Evolutionary conservation across 2,888 invertebrate species (phyloP), one percentile per base, ranked within the genome.

Genomic region (Chrysolina americana): DNA sequence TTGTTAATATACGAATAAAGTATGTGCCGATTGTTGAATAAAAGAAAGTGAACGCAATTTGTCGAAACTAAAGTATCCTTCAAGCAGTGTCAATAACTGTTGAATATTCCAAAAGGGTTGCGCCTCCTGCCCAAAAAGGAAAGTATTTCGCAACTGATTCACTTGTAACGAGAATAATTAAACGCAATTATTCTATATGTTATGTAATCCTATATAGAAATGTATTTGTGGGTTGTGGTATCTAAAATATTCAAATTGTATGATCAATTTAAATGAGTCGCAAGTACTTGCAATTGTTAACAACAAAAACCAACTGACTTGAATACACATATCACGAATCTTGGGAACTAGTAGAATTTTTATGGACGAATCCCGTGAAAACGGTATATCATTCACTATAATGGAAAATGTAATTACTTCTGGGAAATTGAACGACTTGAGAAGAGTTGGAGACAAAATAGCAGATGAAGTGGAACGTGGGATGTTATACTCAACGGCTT

Each of bases 21-120:
- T 59, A 59, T 28, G 15, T 15, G 36, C 53, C 21, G 53, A n/a
- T 36, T 59, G n/a, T 15, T 59, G 28, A 59, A 36, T 28, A 59
- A 28, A 59, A 59, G 59, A 59, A 59, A 59, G 59, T 28, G 15
- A 23, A 59, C n/a, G 13, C 59, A 36, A 28, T 36, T 59, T 17
- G 59, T 28, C 59, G 59, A 53, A 50, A 53, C 41, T 68, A 13
- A 53, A 68, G 19, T 53, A 41, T 53, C 19, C 68, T 50, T 41
- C 19, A 23, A 8, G 19, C 36, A 68, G 48, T 68, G 69, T 48
- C 68, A 62, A 53, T 50, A 71, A 73, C 41, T 59, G 64, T 73
- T 75, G 74, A 76, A 65, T 75, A 73, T 76, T 70, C 75, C 41
- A 69, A 71, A 73, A 73, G 76, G 73, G 74, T 75, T 70, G 68